A percentile compares a stretch with the other conserved stretches of the same genome.
phyloP scores from a whole-genome alignment of 2,888 invertebrate genomes.

The Pogonocherus hispidulus region DNA sequence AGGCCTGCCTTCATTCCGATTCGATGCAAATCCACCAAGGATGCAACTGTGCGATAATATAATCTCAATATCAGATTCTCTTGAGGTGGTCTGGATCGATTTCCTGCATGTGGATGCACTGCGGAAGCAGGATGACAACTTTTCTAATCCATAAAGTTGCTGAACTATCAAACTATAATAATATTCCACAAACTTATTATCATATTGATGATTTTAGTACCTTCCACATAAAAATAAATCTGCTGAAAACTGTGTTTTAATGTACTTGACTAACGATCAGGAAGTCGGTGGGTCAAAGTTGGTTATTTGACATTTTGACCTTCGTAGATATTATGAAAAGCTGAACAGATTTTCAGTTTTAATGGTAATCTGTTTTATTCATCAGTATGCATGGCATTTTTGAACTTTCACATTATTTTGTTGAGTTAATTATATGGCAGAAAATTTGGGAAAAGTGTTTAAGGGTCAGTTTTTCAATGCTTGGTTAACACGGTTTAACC shows the following conservation, averaged over 20 bases:
- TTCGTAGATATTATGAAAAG: no score
- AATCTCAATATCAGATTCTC: neutral
- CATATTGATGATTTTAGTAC: neutral
- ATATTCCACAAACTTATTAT: neutral
- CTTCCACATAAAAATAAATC: neutral
- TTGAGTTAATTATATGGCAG: no score
- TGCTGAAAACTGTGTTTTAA: neutral
- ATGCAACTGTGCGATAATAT: neutral
- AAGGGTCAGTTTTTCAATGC: no score
- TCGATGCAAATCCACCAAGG: neutral
- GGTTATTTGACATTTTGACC: no score
- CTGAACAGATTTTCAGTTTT: no score
- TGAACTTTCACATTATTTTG: no score
- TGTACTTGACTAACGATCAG: no score
- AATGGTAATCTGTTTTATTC: no score
- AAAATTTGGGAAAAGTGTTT: no score
- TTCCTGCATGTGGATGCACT: neutral
- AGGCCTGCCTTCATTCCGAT: neutral
- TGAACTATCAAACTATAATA: neutral
- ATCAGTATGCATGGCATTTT: no score
- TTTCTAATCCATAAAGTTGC: neutral
- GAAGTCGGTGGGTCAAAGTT: no score
- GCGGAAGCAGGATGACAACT: neutral
- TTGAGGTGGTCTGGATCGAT: neutral
- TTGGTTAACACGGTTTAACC: no score